phyloP scores from a whole-genome alignment of 2,113 vertebrate species.

The Petaurus breviceps region DNA sequence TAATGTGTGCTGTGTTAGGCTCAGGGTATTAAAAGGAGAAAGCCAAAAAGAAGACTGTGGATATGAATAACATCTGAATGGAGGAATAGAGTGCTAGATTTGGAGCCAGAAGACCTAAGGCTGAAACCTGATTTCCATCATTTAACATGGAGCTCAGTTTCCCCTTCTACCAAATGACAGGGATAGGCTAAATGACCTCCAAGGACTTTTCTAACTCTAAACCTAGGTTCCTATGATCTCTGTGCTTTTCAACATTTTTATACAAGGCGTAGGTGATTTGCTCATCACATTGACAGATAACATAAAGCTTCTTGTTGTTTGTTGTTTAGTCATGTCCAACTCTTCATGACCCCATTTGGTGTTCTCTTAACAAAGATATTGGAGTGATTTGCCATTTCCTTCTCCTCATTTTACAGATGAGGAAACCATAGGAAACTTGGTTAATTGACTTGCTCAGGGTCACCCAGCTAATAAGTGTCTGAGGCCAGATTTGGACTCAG shows the following conservation, averaged over 20 bases:
- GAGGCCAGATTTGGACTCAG: neutral
- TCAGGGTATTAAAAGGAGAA: neutral
- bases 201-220: neutral
- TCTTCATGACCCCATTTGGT: neutral
- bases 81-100: neutral
- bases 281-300: neutral
- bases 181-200: neutral
- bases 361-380: neutral
- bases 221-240: neutral
- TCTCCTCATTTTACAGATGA: neutral
- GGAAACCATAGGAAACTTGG: neutral
- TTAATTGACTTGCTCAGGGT: neutral
- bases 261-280: neutral
- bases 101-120: neutral
- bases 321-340: neutral
- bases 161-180: neutral
- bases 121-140: too few relatives aligned
- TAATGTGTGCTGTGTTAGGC: neutral
- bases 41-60: neutral
- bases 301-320: too few relatives aligned
- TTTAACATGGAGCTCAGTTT: neutral
- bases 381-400: neutral
- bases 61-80: neutral
- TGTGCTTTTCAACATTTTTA: neutral
- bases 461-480: neutral